A percentile compares a stretch with the other conserved stretches of the same genome.
phyloP scores from a whole-genome alignment of 2,888 invertebrate genomes.

The Mythimna albipuncta region DNA sequence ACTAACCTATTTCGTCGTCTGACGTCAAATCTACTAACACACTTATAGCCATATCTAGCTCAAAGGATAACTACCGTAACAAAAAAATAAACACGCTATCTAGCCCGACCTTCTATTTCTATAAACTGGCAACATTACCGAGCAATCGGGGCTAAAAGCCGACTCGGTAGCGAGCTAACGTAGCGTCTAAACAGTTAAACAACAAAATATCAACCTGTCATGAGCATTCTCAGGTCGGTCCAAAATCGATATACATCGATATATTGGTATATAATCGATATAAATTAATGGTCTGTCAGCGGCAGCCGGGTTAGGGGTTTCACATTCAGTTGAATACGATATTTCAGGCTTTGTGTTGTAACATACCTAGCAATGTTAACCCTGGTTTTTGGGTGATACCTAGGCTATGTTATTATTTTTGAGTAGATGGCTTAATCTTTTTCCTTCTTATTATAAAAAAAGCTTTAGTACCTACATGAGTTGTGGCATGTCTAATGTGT shows the following conservation, averaged over 20 bases:
- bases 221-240: conserved; percentile 53
- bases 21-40: not conserved
- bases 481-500: no score
- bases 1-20: conserved; percentile 23
- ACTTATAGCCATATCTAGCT: conserved; percentile 10
- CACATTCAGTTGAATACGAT: conserved; percentile 61
- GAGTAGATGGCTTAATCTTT: conserved; percentile 19
- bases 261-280: conserved; percentile 67
- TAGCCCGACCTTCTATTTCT: conserved; percentile 23
- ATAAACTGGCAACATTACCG: conserved; percentile 25
- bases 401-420: conserved; percentile 41
- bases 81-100: conserved; percentile 39
- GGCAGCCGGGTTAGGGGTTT: conserved; percentile 64
- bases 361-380: conserved; percentile 41
- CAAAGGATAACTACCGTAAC: conserved; percentile 18
- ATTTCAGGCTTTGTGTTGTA: conserved; percentile 61
- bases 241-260: conserved; percentile 59
- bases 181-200: conserved; percentile 44
- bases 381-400: conserved; percentile 49
- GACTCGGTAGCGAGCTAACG: conserved; percentile 44
- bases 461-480: no score
- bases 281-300: conserved; percentile 72
- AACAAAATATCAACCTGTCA: conserved; percentile 70
- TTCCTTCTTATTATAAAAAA: no score
- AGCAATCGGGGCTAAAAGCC: conserved; percentile 42